Conservation (phyloP, 2,888 invertebrate genomes). For the Trachelus troglodyta region DNA sequence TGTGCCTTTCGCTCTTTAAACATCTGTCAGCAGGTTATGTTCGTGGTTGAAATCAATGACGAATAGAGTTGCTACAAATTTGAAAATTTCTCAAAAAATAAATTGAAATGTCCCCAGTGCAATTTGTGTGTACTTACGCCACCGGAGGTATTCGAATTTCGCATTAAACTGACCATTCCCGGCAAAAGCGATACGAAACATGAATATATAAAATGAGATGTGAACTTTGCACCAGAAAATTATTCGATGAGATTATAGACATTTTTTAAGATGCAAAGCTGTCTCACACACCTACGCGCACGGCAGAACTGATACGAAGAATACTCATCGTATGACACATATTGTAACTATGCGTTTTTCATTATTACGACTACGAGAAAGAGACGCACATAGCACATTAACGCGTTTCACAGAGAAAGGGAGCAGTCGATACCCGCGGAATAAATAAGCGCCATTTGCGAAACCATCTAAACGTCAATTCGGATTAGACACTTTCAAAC, state of each 20-base stretch:
- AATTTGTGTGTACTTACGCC: conserved; percentile 46
- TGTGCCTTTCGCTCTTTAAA: not conserved
- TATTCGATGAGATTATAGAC: not conserved
- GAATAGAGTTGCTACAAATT: not conserved
- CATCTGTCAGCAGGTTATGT: not conserved
- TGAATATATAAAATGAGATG: not conserved
- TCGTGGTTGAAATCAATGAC: not conserved
- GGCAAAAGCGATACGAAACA: conserved; percentile 4
- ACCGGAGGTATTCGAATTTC: conserved; percentile 45
- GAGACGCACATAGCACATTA: not conserved
- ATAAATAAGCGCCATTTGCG: not conserved
- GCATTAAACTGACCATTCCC: conserved; percentile 54
- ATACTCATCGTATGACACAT: not conserved
- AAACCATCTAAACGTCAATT: not conserved
- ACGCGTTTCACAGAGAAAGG: not conserved
- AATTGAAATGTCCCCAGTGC: not conserved
- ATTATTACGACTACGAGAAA: not conserved
- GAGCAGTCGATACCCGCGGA: not conserved
- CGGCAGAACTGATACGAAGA: not conserved
- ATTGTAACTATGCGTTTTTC: not conserved
- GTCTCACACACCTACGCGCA: not conserved
- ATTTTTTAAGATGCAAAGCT: not conserved
- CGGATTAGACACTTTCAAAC: not conserved
- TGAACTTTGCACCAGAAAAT: not conserved
- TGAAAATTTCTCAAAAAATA: not conserved